A percentile compares a stretch with the other conserved stretches of the same genome.
Conservation (phyloP, 2,113 vertebrate species). For the Acrocephalus kingi region DNA sequence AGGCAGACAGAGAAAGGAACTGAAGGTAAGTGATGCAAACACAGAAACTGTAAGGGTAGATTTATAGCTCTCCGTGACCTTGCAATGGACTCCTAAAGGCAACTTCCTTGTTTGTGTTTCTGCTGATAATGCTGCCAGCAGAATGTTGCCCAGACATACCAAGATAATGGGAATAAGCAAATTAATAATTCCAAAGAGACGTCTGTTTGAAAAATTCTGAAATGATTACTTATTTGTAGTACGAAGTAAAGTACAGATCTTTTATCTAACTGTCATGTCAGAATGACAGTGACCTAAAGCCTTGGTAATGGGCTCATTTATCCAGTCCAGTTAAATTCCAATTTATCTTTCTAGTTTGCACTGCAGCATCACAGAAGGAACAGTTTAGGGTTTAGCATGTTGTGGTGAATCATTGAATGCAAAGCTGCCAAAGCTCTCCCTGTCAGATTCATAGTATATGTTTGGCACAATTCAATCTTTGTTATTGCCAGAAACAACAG, state of each 20-base stretch:
- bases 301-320: slow-evolving; percentile 32
- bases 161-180: background rate
- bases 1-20: background rate
- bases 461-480: slow-evolving; percentile 1
- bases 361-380: background rate
- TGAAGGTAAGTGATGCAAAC: background rate
- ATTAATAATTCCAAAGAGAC: background rate
- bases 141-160: background rate
- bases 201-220: background rate
- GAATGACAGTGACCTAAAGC: slow-evolving; percentile 26
- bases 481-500: background rate
- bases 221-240: background rate
- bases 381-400: background rate
- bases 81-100: background rate
- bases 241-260: slow-evolving; percentile 15
- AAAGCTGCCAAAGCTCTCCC: background rate
- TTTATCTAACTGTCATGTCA: slow-evolving; percentile 40
- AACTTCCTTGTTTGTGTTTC: background rate
- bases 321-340: slow-evolving; percentile 13
- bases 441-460: background rate
- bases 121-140: background rate
- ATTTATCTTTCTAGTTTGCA: slow-evolving; percentile 38
- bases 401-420: background rate
- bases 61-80: background rate
- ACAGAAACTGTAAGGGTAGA: background rate